Conservation (phyloP, 1,140 invertebrate species). For the Drosophila pallidifrons region DNA sequence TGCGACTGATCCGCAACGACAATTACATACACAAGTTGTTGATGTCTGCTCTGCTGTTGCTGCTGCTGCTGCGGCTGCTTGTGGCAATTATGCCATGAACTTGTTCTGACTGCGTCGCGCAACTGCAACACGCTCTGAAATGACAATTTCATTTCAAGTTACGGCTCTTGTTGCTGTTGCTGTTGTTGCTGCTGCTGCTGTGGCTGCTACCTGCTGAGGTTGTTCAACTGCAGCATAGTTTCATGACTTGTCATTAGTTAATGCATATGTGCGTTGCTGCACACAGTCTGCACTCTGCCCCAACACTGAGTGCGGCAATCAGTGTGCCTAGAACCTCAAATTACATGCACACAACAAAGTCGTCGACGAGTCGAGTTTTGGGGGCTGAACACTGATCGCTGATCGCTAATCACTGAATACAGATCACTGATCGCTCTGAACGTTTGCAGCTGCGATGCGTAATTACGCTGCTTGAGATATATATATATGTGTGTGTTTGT, state of each 20-base stretch:
- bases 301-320: conserved; percentile 33
- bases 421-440: not conserved
- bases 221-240: conserved; percentile 66
- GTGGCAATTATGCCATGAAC: conserved; percentile 79
- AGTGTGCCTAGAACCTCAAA: conserved; percentile 59
- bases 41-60: conserved; percentile 26
- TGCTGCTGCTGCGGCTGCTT: conserved; percentile 55
- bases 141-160: conserved; percentile 78
- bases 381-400: conserved; percentile 16
- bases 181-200: too few relatives aligned
- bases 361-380: conserved; percentile 20
- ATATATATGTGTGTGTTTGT: not conserved
- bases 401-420: conserved; percentile 11
- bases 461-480: conserved; percentile 14
- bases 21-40: conserved; percentile 69
- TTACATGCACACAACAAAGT: conserved; percentile 48
- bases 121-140: conserved; percentile 65
- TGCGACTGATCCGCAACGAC: conserved; percentile 78
- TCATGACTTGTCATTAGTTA: conserved; percentile 76
- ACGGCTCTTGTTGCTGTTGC: not conserved
- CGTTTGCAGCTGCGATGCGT: conserved; percentile 14
- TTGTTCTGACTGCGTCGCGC: conserved; percentile 67
- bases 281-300: not conserved
- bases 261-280: conserved; percentile 45
- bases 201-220: conserved; percentile 37